Conservation (phyloP, 2,113 vertebrate species). For the Onychostruthus taczanowskii region DNA sequence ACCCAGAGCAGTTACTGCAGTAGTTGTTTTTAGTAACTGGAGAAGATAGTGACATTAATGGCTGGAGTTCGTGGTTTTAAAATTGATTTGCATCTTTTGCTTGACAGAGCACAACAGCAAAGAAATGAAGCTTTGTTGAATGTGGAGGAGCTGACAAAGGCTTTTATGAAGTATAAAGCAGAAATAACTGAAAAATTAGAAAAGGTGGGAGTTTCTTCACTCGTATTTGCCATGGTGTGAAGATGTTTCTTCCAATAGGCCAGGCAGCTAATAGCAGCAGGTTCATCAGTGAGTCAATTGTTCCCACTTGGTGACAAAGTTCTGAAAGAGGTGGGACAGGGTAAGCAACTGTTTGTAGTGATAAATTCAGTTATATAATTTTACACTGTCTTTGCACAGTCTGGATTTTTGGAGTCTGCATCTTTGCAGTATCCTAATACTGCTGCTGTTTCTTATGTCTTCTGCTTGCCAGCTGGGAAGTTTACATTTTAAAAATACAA, state of each 20-base stretch:
- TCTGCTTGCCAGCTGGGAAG: not conserved
- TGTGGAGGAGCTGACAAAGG: conserved; percentile 82
- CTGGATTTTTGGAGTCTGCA: not conserved
- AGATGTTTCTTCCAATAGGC: not conserved
- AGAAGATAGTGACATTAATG: not conserved
- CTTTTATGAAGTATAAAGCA: conserved; percentile 86
- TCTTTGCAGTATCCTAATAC: not conserved
- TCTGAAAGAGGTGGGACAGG: not conserved
- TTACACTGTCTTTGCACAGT: not conserved
- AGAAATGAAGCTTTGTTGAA: conserved; percentile 90
- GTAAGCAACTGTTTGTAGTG: not conserved
- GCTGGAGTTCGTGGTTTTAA: not conserved
- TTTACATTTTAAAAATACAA: not conserved
- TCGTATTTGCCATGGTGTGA: not conserved
- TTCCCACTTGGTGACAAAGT: not conserved
- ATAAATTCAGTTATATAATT: not conserved
- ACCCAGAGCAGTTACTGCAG: not conserved
- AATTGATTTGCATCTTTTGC: not conserved
- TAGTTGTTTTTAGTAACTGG: not conserved
- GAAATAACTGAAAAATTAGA: conserved; percentile 80
- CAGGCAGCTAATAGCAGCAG: not conserved
- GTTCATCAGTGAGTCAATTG: not conserved
- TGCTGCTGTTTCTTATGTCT: not conserved
- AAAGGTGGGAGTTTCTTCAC: conserved; percentile 67
- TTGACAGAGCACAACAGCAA: conserved; percentile 86